phyloP scores from a whole-genome alignment of 2,888 invertebrate genomes.

The Chrysopilus asiliformis region DNA sequence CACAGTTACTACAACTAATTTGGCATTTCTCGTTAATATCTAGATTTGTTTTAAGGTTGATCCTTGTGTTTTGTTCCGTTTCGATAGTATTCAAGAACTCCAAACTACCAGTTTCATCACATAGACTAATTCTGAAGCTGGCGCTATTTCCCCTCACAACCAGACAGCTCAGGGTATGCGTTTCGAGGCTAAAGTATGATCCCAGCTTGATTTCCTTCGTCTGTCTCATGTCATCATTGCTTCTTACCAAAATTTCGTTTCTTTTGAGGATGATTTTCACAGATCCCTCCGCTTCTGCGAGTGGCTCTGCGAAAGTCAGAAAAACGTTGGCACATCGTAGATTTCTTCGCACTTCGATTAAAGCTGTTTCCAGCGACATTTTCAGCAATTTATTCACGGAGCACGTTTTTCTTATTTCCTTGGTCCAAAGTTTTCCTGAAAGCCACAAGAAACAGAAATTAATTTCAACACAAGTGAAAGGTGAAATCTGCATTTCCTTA shows the following conservation, averaged over 20 bases:
- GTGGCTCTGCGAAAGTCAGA: slow-evolving; percentile 1
- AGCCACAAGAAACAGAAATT: too few relatives aligned
- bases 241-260: slow-evolving; percentile 2
- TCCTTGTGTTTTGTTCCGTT: not conserved
- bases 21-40: slow-evolving; percentile 4
- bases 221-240: slow-evolving; percentile 1
- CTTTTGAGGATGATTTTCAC: slow-evolving; percentile 6
- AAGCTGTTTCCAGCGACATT: slow-evolving; percentile 5
- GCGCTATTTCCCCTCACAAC: slow-evolving; percentile 7
- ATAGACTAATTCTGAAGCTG: slow-evolving; percentile 9
- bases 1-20: slow-evolving; percentile 12
- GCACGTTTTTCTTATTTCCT: too few relatives aligned
- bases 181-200: slow-evolving; percentile 5
- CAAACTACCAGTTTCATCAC: slow-evolving; percentile 4
- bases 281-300: slow-evolving; percentile 1
- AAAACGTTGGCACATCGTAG: slow-evolving; percentile 8
- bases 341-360: slow-evolving; percentile 7
- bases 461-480: too few relatives aligned
- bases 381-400: too few relatives aligned
- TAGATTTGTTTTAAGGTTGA: not conserved
- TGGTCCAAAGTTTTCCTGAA: too few relatives aligned
- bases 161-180: slow-evolving; percentile 8
- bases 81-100: not conserved
- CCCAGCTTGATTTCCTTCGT: not conserved
- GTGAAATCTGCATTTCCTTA: too few relatives aligned